Conservation (phyloP, 2,113 vertebrate genomes). For the Hystrix cristata region DNA sequence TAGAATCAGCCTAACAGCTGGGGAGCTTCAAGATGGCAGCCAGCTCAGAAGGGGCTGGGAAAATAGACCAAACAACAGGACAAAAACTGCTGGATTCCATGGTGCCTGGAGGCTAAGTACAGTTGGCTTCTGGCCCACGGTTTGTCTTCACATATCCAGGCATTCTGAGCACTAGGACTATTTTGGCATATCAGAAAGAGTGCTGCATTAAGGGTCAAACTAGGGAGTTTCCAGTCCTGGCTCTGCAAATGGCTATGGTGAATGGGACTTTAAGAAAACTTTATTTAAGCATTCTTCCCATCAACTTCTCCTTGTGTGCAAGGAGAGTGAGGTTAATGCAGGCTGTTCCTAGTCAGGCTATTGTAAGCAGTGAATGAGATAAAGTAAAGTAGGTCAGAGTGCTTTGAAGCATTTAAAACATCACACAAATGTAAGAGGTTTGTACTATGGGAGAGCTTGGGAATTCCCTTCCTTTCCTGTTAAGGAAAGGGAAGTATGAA, state of each 20-base stretch:
- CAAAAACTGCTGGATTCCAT: not conserved
- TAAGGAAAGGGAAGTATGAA: not conserved
- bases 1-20: constrained; percentile 5
- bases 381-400: constrained; percentile 68
- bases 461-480: constrained; percentile 58
- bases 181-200: not conserved
- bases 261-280: not conserved
- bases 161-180: not conserved
- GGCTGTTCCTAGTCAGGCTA: constrained; percentile 35
- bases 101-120: not conserved
- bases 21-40: constrained; percentile 9
- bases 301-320: not conserved
- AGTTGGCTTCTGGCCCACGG: not conserved
- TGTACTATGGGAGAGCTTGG: not conserved
- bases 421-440: not conserved
- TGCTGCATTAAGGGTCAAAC: not conserved
- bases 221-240: not conserved
- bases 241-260: not conserved
- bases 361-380: constrained; percentile 42
- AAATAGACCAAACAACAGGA: not conserved
- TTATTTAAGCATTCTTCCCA: not conserved
- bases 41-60: not conserved
- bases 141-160: not conserved
- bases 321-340: not conserved
- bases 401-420: constrained; percentile 37